A percentile compares a stretch with the other conserved stretches of the same genome.
Evolutionary conservation across 2,888 invertebrate genomes (phyloP).

Genomic region (Mechanitis mazaeus): DNA sequence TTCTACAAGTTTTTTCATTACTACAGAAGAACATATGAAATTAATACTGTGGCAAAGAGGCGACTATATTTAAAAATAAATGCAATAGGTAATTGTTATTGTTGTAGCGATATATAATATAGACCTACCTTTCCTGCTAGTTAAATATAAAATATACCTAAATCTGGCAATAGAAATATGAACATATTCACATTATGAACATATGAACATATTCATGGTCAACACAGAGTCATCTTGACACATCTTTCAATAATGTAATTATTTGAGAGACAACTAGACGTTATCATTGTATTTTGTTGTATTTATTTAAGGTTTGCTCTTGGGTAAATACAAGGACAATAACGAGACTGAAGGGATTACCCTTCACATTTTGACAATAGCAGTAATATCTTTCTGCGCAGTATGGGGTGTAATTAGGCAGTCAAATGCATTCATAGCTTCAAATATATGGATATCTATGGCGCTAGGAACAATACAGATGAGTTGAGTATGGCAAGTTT

Average conservation of each 20-base stretch:
- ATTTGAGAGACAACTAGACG: neutral
- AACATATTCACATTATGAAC: no score
- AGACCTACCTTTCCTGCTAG: no score
- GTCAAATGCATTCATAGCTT: slow-evolving; percentile 42
- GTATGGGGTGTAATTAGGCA: slow-evolving; percentile 45
- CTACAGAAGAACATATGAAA: no score
- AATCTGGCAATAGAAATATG: no score
- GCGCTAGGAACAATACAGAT: slow-evolving; percentile 6
- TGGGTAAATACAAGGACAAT: slow-evolving; percentile 13
- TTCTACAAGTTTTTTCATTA: no score
- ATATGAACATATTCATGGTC: no score
- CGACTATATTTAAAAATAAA: no score
- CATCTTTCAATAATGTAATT: neutral
- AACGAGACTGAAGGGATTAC: slow-evolving; percentile 28
- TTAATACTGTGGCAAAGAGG: no score
- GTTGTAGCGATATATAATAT: no score
- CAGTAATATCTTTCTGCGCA: slow-evolving; percentile 26
- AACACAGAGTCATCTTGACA: no score
- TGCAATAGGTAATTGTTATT: no score
- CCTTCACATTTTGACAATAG: slow-evolving; percentile 28
- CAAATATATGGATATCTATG: slow-evolving; percentile 9
- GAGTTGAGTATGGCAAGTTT: neutral
- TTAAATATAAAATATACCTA: no score
- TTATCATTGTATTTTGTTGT: neutral
- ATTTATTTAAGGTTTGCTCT: neutral